Evolutionary conservation across 2,888 invertebrate species (phyloP), one percentile per base, ranked within the genome.

Genomic region (Gnatocerus cornutus): DNA sequence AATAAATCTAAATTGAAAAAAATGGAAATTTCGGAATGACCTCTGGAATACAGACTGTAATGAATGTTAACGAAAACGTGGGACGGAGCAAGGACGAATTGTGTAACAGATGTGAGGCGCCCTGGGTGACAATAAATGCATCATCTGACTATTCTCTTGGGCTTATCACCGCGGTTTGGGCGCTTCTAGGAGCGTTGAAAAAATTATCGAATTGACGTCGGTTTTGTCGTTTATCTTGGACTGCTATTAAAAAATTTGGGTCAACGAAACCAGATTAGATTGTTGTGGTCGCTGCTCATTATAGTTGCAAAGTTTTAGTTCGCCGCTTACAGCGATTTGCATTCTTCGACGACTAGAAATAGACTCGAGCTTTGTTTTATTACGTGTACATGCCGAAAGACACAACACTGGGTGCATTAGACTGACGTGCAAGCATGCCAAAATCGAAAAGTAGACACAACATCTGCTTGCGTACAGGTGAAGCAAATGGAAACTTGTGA

Each of bases 11-110:
- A 70, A 67, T 67, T 70, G 67, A 52, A 67, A 70, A 70, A 70
- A 70, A 70, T 70, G 70, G 66, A 70, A 67, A 67, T 67, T 63
- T 56, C 30, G 16, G 53, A 56, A 33, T 70, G 70, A 70, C 70
- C 70, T 70, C 70, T 67, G 59, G 69, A 66, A 48, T 45, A 62
- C 48, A 39, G 41, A 48, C 16, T 37, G 48, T 70, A 70, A 70
- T 70, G 70, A 70, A 70, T 70, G 70, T 70, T 70, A 70, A 70
- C 70, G 67, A 70, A 70, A 70, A 67, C 70, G 70, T 70, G 67
- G 70, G 70, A 66, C 58, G 61, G 70, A 70, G 70, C 70, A 70
- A 70, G 70, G 70, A 70, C 70, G 70, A 46, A 58, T 70, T 70
- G 70, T 70, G 70, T 70, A 70, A 70, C 67, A 70, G 67, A 64